A percentile compares a stretch with the other conserved stretches of the same genome.
These are phyloP conservation scores for Scylla paramamosain DNA, from an alignment of 1,140 invertebrate genomes.

Conservation along the genomic window DNA sequence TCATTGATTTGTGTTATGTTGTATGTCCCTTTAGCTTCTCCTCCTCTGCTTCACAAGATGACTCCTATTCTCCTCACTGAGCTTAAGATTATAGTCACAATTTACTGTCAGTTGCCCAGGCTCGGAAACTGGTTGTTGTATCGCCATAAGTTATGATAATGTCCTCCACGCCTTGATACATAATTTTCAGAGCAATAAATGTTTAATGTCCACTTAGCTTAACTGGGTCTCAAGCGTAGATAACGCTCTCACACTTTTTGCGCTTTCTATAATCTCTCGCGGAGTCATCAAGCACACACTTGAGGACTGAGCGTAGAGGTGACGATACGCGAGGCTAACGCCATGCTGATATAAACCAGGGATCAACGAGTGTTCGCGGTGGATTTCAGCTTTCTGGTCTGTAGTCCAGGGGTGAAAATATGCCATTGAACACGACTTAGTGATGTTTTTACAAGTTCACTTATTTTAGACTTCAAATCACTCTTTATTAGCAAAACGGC, in stretches of 20 bases:
- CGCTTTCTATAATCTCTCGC: not conserved
- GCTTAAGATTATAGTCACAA: too few species aligned
- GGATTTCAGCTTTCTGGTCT: not conserved
- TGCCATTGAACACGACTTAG: too few species aligned
- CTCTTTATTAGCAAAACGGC: not conserved
- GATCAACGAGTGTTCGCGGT: not conserved
- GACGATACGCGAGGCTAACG: not conserved
- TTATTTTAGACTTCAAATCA: too few species aligned
- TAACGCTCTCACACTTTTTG: not conserved
- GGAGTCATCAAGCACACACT: not conserved
- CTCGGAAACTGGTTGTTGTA: not conserved
- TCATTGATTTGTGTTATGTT: not conserved
- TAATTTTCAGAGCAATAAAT: slow-evolving; percentile 43
- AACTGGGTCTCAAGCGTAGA: not conserved
- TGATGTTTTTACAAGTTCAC: too few species aligned
- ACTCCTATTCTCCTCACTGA: too few species aligned
- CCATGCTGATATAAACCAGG: not conserved
- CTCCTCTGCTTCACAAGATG: too few species aligned
- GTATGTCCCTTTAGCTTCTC: too few species aligned
- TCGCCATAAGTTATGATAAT: slow-evolving; percentile 36
- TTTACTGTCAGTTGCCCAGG: not conserved
- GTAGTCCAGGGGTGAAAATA: too few species aligned
- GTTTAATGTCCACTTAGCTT: not conserved
- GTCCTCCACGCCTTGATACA: slow-evolving; percentile 33
- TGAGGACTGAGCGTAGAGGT: not conserved